phyloP scores from a whole-genome alignment of 2,888 invertebrate species.

The Aradus depressus region DNA sequence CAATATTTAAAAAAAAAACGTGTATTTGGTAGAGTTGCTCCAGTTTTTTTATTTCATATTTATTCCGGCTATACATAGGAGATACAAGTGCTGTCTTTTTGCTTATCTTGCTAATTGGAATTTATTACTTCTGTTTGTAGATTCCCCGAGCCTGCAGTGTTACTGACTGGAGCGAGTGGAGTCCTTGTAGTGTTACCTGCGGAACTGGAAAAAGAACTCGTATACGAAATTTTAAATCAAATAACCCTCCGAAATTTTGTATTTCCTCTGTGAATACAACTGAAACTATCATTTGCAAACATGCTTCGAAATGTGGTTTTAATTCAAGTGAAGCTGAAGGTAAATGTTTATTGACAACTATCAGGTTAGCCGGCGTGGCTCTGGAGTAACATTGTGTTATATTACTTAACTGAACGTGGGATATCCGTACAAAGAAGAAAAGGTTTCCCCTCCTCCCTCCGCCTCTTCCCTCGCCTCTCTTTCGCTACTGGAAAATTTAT shows the following conservation, averaged over 20 bases:
- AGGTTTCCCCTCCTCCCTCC: not conserved
- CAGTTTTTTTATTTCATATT: not conserved
- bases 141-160: constrained; percentile 46
- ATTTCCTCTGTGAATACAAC: constrained; percentile 55
- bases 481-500: not conserved
- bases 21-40: not conserved
- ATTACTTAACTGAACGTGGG: no score
- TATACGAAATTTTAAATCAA: constrained; percentile 24
- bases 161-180: constrained; percentile 87
- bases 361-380: not conserved
- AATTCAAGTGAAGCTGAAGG: constrained; percentile 67
- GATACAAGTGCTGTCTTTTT: not conserved
- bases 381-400: no score
- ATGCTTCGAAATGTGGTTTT: constrained; percentile 55
- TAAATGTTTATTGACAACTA: constrained; percentile 35
- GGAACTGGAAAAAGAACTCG: constrained; percentile 53
- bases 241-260: constrained; percentile 36
- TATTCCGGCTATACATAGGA: not conserved
- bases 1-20: no score
- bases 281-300: constrained; percentile 61
- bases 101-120: not conserved
- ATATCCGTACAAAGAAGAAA: not conserved
- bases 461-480: not conserved
- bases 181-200: constrained; percentile 80
- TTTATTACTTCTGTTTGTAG: constrained; percentile 9